Base-by-base conservation (phyloP, 2,113 vertebrate genomes). In the Barbus barbus region DNA sequence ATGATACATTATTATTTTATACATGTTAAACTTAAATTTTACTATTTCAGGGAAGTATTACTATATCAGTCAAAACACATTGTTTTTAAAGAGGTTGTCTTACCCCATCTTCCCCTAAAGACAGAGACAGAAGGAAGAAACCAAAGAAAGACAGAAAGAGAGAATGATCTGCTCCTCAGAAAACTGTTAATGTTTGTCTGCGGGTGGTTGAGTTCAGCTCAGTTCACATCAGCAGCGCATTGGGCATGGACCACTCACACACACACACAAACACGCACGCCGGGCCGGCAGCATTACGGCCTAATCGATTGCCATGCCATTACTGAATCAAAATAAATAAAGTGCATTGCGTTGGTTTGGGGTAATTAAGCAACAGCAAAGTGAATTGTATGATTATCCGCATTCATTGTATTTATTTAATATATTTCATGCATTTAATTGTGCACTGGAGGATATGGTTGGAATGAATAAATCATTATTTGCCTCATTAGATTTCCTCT, bases 381-480 rank as follows among this genome's bases (percentile, higher is more conserved):
- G 91, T 92, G 92, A 91, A 94, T 94, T 92, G 92, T 93, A 93
- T 92, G 93, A 94, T 93, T 91, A 92, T 90, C 90, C 91, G 92
- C 94, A 94, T 94, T 94, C 93, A 93, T 94, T 94, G 92, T 95
- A 93, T 95, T 95, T 94, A 94, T 94, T 94, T 95, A 94, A 95
- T 95, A 92, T 92, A 93, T 94, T 93, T 93, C 92, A 93, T 94
- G 93, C 92, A 92, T 94, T 94, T 94, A 95, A 92, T 93, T 91
- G 90, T 93, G 91, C 90, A 92, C 93, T 93, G 89, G 65, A 91
- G 91, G 93, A 94, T 90, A 92, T 82, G 90, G 86, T 89, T 90
- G 89, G 91, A 90, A 94, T 93, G 87, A 92, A 94, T 93, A 94
- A 93, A 95, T 95, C 92, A 94, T 91, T 90, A 91, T 94, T 88